phyloP scores from a whole-genome alignment of 2,888 invertebrate species.

The Eremobia ochroleuca region DNA sequence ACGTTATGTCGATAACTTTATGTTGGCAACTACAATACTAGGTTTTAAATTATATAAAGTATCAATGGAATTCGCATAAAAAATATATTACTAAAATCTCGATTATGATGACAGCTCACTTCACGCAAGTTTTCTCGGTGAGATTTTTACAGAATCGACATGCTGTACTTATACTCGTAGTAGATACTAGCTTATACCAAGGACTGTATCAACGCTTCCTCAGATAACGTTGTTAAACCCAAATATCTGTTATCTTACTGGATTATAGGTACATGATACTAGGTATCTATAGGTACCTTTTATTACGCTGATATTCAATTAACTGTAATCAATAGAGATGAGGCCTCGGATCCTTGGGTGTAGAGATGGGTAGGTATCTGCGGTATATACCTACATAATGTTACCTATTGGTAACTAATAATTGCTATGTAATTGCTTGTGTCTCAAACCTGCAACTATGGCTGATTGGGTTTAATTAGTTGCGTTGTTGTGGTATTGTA shows the following conservation, averaged over 20 bases:
- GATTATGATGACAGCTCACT: too few relatives aligned
- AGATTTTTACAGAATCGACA: too few relatives aligned
- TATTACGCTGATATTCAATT: slow-evolving; percentile 43
- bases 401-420: not conserved
- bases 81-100: too few relatives aligned
- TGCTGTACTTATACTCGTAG: too few relatives aligned
- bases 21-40: too few relatives aligned
- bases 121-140: too few relatives aligned
- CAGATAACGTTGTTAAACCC: slow-evolving; percentile 37
- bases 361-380: not conserved
- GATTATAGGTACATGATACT: slow-evolving; percentile 15
- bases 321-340: slow-evolving; percentile 47
- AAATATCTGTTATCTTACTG: slow-evolving; percentile 36
- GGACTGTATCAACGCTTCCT: slow-evolving; percentile 24
- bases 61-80: too few relatives aligned
- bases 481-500: slow-evolving; percentile 1
- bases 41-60: too few relatives aligned
- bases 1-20: not conserved
- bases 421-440: slow-evolving; percentile 17
- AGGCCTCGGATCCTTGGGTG: slow-evolving; percentile 16
- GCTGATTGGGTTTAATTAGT: slow-evolving; percentile 32
- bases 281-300: slow-evolving; percentile 10
- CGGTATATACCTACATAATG: not conserved
- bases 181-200: too few relatives aligned
- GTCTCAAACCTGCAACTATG: slow-evolving; percentile 18